These are phyloP conservation scores for Petrolisthes cinctipes DNA, from an alignment of 2,888 invertebrate genomes.

Conservation along the genomic window DNA sequence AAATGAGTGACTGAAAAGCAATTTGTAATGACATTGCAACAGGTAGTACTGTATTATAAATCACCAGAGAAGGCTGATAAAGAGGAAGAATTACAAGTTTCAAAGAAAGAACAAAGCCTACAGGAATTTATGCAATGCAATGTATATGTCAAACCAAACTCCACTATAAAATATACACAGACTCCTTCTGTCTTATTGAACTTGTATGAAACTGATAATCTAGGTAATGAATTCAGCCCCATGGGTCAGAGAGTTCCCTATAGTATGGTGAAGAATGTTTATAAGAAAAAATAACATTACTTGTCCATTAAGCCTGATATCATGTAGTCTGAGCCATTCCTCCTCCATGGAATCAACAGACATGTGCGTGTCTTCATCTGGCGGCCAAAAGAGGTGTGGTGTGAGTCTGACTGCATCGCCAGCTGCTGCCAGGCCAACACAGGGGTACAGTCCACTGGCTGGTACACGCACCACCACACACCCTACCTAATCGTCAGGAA, in stretches of 20 bases:
- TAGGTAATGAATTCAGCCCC: too few species aligned
- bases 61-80: too few species aligned
- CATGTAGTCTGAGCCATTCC: constrained; percentile 72
- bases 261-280: too few species aligned
- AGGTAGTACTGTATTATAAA: neutral
- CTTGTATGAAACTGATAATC: too few species aligned
- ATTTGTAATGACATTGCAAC: neutral
- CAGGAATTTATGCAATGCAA: too few species aligned
- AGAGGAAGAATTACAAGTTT: too few species aligned
- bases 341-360: constrained; percentile 73
- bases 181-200: too few species aligned
- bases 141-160: too few species aligned
- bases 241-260: too few species aligned
- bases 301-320: constrained; percentile 71
- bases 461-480: constrained; percentile 66
- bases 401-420: constrained; percentile 71
- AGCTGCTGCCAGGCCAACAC: constrained; percentile 71
- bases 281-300: constrained; percentile 66
- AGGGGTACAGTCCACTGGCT: constrained; percentile 70
- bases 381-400: constrained; percentile 69
- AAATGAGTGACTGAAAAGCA: neutral
- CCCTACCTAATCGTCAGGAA: constrained; percentile 51
- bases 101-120: too few species aligned
- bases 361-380: constrained; percentile 71
- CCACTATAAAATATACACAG: too few species aligned